These are phyloP conservation scores for Chloroclystis v-ata DNA, from an alignment of 2,888 invertebrate species.

Conservation along the genomic window DNA sequence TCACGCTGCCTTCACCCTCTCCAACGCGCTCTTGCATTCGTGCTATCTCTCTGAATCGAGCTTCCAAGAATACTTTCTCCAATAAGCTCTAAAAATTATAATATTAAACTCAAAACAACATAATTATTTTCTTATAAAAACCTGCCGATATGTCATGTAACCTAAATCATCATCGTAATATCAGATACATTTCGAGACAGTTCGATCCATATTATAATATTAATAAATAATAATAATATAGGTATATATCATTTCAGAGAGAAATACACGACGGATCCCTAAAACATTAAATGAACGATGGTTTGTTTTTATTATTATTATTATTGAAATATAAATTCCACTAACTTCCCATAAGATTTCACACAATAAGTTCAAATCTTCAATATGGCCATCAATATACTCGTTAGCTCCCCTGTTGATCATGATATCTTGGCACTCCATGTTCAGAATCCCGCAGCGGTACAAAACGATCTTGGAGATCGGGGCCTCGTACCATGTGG, in stretches of 20 bases:
- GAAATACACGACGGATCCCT: no score
- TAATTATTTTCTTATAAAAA: no score
- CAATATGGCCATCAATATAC: slow-evolving; percentile 56
- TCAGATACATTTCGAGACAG: no score
- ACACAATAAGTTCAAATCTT: slow-evolving; percentile 51
- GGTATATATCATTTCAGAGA: no score
- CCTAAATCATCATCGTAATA: no score
- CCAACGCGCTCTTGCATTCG: slow-evolving; percentile 28
- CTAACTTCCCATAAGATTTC: slow-evolving; percentile 51
- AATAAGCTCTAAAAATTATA: slow-evolving; percentile 39
- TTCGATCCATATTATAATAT: no score
- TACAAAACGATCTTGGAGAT: slow-evolving; percentile 43
- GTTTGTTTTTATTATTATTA: no score
- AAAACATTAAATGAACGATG: no score
- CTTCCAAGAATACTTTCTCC: slow-evolving; percentile 44
- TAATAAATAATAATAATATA: no score
- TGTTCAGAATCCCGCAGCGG: slow-evolving; percentile 54
- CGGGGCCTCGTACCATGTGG: slow-evolving; percentile 81
- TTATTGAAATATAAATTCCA: background rate
- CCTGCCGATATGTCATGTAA: no score
- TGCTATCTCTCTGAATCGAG: slow-evolving; percentile 38
- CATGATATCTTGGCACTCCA: slow-evolving; percentile 56
- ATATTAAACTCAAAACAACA: background rate
- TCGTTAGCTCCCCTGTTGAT: slow-evolving; percentile 50
- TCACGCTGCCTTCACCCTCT: slow-evolving; percentile 53